Percentiles rank a stretch among this genome's conserved stretches.
These are phyloP conservation scores for Drosophila ezoana DNA, from an alignment of 2,888 invertebrate genomes.

Conservation along the genomic window DNA sequence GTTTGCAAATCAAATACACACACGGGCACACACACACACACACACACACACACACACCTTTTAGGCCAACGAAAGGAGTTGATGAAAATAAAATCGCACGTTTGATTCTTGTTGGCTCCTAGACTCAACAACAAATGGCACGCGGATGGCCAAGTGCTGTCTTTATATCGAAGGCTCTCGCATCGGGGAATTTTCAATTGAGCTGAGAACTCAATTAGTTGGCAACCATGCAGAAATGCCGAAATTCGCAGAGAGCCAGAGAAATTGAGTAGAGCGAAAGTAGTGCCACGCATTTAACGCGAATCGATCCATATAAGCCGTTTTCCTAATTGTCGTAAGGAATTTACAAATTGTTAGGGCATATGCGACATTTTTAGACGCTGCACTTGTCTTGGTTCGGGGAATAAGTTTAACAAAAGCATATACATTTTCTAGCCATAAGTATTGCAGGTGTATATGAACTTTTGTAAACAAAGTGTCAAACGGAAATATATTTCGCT, in stretches of 20 bases:
- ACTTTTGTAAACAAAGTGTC: too few species aligned
- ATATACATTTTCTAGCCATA: too few species aligned
- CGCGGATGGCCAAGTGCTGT: constrained; percentile 65
- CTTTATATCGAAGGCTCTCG: constrained; percentile 81
- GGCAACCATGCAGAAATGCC: constrained; percentile 38
- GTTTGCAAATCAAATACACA: constrained; percentile 2
- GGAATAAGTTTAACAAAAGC: neutral
- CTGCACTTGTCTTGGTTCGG: constrained; percentile 16
- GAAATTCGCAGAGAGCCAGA: constrained; percentile 28
- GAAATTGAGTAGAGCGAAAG: constrained; percentile 43
- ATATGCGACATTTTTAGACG: constrained; percentile 31
- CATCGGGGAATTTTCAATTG: constrained; percentile 42
- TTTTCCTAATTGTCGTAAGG: constrained; percentile 53
- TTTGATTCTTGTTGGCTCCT: constrained; percentile 83
- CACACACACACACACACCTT: constrained; percentile 66
- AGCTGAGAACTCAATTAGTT: constrained; percentile 57
- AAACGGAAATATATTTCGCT: too few species aligned
- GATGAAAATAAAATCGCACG: constrained; percentile 68
- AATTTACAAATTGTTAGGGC: constrained; percentile 14
- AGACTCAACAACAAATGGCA: constrained; percentile 84
- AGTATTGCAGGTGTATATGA: too few species aligned
- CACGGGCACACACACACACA: constrained; percentile 17
- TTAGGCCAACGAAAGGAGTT: constrained; percentile 72
- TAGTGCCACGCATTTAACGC: constrained; percentile 50
- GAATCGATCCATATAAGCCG: constrained; percentile 82